These are phyloP conservation scores for Pelvicachromis taeniatus DNA, from an alignment of 2,113 vertebrate genomes.

Conservation along the genomic window DNA sequence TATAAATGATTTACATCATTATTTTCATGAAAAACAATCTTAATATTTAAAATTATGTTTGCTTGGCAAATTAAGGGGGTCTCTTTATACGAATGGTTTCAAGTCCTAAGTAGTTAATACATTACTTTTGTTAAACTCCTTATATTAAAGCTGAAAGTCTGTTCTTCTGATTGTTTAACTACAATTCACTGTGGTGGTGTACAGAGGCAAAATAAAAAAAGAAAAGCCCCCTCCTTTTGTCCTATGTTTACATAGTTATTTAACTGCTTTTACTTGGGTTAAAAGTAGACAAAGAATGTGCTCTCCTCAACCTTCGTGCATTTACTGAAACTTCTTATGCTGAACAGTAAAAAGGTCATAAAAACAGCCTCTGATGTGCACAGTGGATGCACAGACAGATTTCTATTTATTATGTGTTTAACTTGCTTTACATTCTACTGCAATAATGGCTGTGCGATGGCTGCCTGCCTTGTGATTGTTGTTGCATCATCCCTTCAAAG, in stretches of 20 bases:
- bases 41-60: background rate
- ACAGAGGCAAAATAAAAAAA: too few relatives aligned
- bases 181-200: too few relatives aligned
- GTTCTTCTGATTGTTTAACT: too few relatives aligned
- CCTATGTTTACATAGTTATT: too few relatives aligned
- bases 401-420: background rate
- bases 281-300: background rate
- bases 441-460: background rate
- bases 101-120: background rate
- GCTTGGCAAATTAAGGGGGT: too few relatives aligned
- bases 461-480: background rate
- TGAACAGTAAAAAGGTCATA: background rate
- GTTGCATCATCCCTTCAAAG: background rate
- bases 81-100: background rate
- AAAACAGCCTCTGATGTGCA: background rate
- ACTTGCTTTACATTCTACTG: background rate
- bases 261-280: background rate
- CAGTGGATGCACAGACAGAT: background rate
- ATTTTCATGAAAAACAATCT: background rate
- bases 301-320: background rate
- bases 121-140: too few relatives aligned
- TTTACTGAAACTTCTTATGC: background rate
- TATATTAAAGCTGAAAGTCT: too few relatives aligned
- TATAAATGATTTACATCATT: background rate
- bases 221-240: too few relatives aligned